Base-by-base conservation (phyloP, 2,797 vertebrate genomes). In the Gastrophryne carolinensis region DNA sequence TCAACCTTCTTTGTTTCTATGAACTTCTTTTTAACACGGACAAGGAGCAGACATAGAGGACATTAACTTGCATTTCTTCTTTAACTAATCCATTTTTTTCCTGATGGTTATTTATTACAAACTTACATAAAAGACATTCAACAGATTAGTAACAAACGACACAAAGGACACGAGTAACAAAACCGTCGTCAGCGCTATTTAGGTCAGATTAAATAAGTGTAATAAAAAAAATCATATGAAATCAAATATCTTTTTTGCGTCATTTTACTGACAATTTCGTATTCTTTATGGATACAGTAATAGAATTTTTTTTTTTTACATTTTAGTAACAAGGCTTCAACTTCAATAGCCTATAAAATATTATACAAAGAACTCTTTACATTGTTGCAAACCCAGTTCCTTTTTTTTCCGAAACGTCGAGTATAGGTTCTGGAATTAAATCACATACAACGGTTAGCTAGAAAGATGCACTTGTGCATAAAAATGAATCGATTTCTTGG, bases 331-430 rank as follows among this genome's bases (percentile, higher is more conserved):
- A 78, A 78, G 75, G 75, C 75, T 78, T 72, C 60, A 78, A 78
- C 58, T 77, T 71, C 41, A 78, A 65, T 78, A 72, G 66, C 75
- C 67, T 78, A 78, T 78, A 78, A 78, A 78, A 78, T 69, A 72
- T 78, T 78, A 72, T 78, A 78, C 75, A 78, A 78, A 78, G 75
- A 23, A 72, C 67, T 78, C 75, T 78, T 70, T 77, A 77, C 74
- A 77, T 70, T 72, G 75, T 72, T 72, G 68, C 68, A 78, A 78
- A 78, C 61, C 53, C 75, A 72, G 75, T 78, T 66, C 39, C 52
- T 72, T 44, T 44, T 39, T 72, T 44, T 44, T 78, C 24, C 64
- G 39, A 77, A 77, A 77, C 24, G 34, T 24, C 50, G 67, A 77
- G 70, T 65, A 64, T 27, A 44, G 21, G 69, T 78, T 78, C 52